Percentiles rank a stretch among this genome's conserved stretches.
Conservation (phyloP, 2,797 vertebrate species). For the Crenichthys baileyi region DNA sequence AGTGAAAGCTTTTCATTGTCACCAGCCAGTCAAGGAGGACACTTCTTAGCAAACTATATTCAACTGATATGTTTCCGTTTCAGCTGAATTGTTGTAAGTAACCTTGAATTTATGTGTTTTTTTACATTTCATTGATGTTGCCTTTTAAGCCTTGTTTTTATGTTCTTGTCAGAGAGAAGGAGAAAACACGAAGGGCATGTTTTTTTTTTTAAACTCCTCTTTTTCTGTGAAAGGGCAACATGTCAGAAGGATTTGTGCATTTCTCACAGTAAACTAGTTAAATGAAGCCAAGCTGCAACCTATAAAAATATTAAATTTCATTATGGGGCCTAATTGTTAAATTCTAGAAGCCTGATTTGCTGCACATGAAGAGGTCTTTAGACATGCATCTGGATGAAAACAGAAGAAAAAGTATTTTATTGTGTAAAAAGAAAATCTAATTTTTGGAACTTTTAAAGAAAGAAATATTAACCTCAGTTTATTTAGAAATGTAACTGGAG, state of each 20-base stretch:
- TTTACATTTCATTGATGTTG: background rate
- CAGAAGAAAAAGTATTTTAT: constrained; percentile 16
- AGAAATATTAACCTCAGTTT: background rate
- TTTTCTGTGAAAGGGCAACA: background rate
- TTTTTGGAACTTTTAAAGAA: background rate
- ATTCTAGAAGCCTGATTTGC: constrained; percentile 67
- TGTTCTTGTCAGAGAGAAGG: background rate
- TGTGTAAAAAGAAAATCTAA: background rate
- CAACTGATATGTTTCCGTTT: constrained; percentile 15
- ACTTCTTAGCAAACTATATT: constrained; percentile 4
- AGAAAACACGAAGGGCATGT: constrained; percentile 22
- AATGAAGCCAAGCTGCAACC: constrained; percentile 73
- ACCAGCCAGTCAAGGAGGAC: constrained; percentile 18
- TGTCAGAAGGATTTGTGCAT: background rate
- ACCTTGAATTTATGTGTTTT: constrained; percentile 27
- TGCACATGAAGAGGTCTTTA: constrained; percentile 64
- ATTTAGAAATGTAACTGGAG: background rate
- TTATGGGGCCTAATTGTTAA: constrained; percentile 72
- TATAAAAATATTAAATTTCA: constrained; percentile 76
- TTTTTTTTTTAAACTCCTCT: background rate
- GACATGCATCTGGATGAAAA: constrained; percentile 34
- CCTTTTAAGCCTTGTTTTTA: constrained; percentile 16
- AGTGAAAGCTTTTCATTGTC: constrained; percentile 24
- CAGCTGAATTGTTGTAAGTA: constrained; percentile 11
- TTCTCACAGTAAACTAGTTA: constrained; percentile 44